A percentile compares a stretch with the other conserved stretches of the same genome.
Conservation (phyloP, 2,113 vertebrate species). For the Glareola pratincola region DNA sequence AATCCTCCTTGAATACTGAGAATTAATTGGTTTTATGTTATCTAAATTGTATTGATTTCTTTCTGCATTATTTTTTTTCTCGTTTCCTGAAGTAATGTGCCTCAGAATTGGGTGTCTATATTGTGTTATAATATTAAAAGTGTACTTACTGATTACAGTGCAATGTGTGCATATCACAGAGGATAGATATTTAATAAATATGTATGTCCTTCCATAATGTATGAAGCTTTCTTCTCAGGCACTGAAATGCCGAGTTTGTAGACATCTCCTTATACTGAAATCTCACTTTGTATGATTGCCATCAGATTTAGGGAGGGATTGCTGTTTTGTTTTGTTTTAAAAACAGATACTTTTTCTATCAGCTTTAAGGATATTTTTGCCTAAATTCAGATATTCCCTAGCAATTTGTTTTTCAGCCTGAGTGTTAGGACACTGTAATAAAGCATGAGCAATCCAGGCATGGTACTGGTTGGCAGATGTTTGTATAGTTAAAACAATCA, state of each 20-base stretch:
- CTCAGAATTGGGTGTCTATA: not conserved
- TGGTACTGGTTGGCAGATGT: not conserved
- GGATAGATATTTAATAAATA: not conserved
- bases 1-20: not conserved
- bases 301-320: not conserved
- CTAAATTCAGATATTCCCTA: not conserved
- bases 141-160: not conserved
- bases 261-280: not conserved
- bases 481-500: not conserved
- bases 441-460: not conserved
- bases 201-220: not conserved
- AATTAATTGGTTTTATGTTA: not conserved
- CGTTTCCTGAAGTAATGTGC: not conserved
- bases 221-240: not conserved
- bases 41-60: not conserved
- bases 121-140: not conserved
- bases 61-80: not conserved
- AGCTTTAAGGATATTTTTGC: not conserved
- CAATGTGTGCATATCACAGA: not conserved
- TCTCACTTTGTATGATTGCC: not conserved
- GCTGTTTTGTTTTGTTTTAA: not conserved
- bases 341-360: not conserved
- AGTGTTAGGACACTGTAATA: not conserved
- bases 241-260: not conserved
- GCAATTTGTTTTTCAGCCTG: not conserved